A percentile compares a stretch with the other conserved stretches of the same genome.
Conservation (phyloP, 2,113 vertebrate species). For the Petaurus breviceps region DNA sequence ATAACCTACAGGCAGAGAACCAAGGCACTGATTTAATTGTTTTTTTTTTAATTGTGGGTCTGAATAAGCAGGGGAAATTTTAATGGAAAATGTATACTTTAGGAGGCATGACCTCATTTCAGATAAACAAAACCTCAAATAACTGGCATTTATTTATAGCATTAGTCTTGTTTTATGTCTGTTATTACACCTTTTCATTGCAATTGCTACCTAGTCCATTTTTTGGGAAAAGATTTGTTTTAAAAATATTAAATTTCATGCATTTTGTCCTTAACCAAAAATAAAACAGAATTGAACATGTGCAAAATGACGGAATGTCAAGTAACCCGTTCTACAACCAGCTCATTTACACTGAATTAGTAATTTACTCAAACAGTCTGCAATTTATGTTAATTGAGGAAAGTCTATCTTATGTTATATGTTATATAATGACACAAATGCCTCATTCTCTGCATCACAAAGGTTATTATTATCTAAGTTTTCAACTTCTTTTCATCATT, state of each 20-base stretch:
- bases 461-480: conserved; percentile 57
- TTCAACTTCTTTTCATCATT: conserved; percentile 51
- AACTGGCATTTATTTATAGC: conserved; percentile 26
- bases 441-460: conserved; percentile 54
- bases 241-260: conserved; percentile 35
- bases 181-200: conserved; percentile 22
- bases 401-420: conserved; percentile 63
- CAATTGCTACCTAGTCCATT: conserved; percentile 37
- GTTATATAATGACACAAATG: conserved; percentile 63
- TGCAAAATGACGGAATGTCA: conserved; percentile 38
- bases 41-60: conserved; percentile 30
- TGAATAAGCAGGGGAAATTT: conserved; percentile 42
- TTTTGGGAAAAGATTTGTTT: conserved; percentile 33
- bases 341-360: conserved; percentile 60
- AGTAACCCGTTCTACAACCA: conserved; percentile 43
- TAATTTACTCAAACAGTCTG: conserved; percentile 68
- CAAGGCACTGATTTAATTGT: conserved; percentile 10
- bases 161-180: conserved; percentile 11
- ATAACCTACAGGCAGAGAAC: conserved; percentile 1
- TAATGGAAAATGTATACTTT: conserved; percentile 45
- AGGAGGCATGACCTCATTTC: conserved; percentile 25
- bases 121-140: conserved; percentile 47
- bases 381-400: conserved; percentile 73
- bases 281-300: conserved; percentile 35
- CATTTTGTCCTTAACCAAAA: conserved; percentile 52